These are phyloP conservation scores for Nephila pilipes DNA, from an alignment of 1,140 invertebrate genomes.

Conservation along the genomic window DNA sequence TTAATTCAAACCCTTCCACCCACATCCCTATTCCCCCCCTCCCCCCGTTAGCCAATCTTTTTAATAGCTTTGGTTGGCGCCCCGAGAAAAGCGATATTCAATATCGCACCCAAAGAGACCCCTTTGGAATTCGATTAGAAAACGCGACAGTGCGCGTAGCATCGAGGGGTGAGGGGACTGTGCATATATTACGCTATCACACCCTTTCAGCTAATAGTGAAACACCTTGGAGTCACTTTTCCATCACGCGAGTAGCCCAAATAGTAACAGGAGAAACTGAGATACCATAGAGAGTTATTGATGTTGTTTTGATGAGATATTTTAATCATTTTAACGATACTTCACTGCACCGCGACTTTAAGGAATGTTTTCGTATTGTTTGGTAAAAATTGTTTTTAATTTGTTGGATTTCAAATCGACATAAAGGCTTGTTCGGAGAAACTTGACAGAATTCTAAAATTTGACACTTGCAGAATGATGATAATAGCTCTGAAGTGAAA, in stretches of 20 bases:
- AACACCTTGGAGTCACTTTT: not conserved
- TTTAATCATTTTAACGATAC: not conserved
- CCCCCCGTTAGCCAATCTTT: conserved; percentile 70
- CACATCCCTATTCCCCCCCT: not conserved
- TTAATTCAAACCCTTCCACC: conserved; percentile 64
- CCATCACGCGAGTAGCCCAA: not conserved
- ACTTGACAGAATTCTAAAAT: too few species aligned
- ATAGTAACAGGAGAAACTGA: not conserved
- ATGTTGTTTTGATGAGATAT: conserved; percentile 18
- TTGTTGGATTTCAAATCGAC: too few species aligned
- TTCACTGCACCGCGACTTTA: not conserved
- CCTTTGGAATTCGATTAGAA: conserved; percentile 76
- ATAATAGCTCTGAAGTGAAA: too few species aligned
- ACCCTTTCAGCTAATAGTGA: not conserved
- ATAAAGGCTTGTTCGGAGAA: too few species aligned
- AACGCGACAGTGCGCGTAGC: conserved; percentile 70
- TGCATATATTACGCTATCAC: conserved; percentile 49
- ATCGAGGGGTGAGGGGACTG: conserved; percentile 14
- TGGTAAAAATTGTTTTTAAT: too few species aligned
- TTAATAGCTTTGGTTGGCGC: conserved; percentile 63
- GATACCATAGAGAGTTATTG: not conserved
- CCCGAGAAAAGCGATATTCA: conserved; percentile 75
- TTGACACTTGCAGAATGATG: too few species aligned
- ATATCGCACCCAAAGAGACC: conserved; percentile 59
- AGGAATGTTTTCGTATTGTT: not conserved